phyloP scores from a whole-genome alignment of 2,888 invertebrate genomes.

The Eupeodes luniger region DNA sequence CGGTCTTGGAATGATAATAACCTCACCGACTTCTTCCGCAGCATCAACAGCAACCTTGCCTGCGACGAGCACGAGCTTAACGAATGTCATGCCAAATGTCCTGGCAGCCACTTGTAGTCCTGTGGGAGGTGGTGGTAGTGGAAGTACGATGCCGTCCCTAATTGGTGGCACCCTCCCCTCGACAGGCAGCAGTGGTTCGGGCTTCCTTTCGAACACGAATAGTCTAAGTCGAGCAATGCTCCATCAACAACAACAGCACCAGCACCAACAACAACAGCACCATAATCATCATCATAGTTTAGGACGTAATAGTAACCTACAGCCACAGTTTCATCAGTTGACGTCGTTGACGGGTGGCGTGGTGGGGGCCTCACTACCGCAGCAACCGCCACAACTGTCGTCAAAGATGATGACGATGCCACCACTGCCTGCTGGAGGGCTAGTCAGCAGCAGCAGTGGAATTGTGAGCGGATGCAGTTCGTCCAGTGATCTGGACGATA shows the following conservation, averaged over 20 bases:
- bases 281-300: slow-evolving; percentile 71
- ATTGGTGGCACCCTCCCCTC: slow-evolving; percentile 81
- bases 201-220: slow-evolving; percentile 66
- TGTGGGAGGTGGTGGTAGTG: slow-evolving; percentile 55
- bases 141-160: slow-evolving; percentile 70
- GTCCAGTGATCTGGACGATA: slow-evolving; percentile 84
- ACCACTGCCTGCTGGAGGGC: slow-evolving; percentile 41
- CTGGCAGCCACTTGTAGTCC: slow-evolving; percentile 76
- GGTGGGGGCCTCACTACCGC: not conserved
- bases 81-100: slow-evolving; percentile 78
- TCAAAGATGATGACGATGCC: slow-evolving; percentile 78
- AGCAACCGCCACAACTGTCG: slow-evolving; percentile 29
- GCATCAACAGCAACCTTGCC: slow-evolving; percentile 81
- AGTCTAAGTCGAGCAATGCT: slow-evolving; percentile 72
- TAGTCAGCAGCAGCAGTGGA: slow-evolving; percentile 67
- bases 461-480: slow-evolving; percentile 79
- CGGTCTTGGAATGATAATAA: slow-evolving; percentile 78
- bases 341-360: slow-evolving; percentile 55
- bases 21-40: slow-evolving; percentile 81
- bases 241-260: slow-evolving; percentile 74
- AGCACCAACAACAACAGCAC: slow-evolving; percentile 75
- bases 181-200: slow-evolving; percentile 79
- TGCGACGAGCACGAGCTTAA: slow-evolving; percentile 76
- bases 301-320: slow-evolving; percentile 74
- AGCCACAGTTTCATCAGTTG: slow-evolving; percentile 71